Evolutionary conservation across 2,797 vertebrate genomes (phyloP), one percentile per base, ranked within the genome.

Genomic region (Streptopelia turtur): DNA sequence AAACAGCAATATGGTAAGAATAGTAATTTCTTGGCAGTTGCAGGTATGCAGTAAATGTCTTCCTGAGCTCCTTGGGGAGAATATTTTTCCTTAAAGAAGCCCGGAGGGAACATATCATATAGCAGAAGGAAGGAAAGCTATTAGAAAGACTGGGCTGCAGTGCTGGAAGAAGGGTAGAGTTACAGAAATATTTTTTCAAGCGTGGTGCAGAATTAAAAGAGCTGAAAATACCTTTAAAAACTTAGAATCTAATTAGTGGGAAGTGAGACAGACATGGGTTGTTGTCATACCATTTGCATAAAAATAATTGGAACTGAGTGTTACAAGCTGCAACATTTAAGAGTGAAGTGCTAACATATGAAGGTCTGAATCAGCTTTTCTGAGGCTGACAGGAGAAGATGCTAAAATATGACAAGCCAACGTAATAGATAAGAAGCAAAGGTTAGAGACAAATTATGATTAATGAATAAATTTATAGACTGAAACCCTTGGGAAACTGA

Each of bases 251-350:
- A 87, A 85, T 96, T 96, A 91, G 47, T 57, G 60, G 83, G 56
- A 63, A 27, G 37, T 49, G 71, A 71, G 68, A 80, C 24, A 80
- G 78, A 89, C 2, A 3, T 64, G 39, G 11, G 24, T 56, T 94
- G 47, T 87, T 96, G 60, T 89, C 83, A 59, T 55, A 52, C 6
- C 14, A 92, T 95, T 92, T 95, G 60, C 91, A 94, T 95, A 89
- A 95, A 93, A 93, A 95, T 93, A 93, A 91, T 95, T 95, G 71
- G 87, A 93, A 87, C 39, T 24, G 22, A 81, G 22, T 20, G 25
- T 93, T 92, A 77, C 56, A 64, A 87, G 53, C n/a, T 92, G 52
- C 64, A 91, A 59, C 43, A 37, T 86, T 82, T 77, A 50, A 75
- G 43, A 79, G 53, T 3, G 4, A 24, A 37, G 31, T 27, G 39